Conservation (phyloP, 37 sponge, comb jelly and placozoan genomes). For the Sycon ciliatum region DNA sequence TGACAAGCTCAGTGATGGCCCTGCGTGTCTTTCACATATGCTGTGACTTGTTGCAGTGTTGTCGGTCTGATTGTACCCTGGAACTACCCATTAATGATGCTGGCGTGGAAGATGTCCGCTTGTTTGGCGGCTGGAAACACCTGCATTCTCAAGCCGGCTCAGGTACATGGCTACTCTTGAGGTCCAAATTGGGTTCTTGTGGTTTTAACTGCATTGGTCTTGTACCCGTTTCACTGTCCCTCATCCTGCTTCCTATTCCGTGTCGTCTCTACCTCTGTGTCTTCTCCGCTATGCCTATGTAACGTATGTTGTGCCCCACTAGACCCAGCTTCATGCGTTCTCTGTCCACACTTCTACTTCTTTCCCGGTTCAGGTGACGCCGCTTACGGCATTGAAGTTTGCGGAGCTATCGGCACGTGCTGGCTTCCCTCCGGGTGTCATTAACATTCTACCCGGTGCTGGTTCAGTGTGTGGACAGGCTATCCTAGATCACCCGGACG, state of each 20-base stretch:
- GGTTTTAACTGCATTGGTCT: no score
- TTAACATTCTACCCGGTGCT: slow-evolving; percentile 77
- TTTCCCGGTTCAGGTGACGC: slow-evolving; percentile 56
- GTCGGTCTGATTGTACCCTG: slow-evolving; percentile 81
- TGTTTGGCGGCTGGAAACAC: slow-evolving; percentile 91
- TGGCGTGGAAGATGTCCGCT: slow-evolving; percentile 84
- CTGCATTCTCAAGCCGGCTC: slow-evolving; percentile 81
- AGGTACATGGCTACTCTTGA: slow-evolving; percentile 18
- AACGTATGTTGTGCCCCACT: neutral
- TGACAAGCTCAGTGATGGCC: no score
- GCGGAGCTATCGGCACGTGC: slow-evolving; percentile 75
- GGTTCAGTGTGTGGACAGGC: slow-evolving; percentile 70
- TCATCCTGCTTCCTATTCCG: neutral
- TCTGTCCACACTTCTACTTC: neutral
- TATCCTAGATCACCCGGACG: slow-evolving; percentile 67
- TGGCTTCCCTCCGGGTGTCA: slow-evolving; percentile 79
- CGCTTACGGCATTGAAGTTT: slow-evolving; percentile 83
- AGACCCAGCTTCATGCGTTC: neutral
- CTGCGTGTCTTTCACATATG: no score
- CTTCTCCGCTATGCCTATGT: neutral
- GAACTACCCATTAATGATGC: slow-evolving; percentile 95
- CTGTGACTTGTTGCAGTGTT: slow-evolving; percentile 50
- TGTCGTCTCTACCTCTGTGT: neutral
- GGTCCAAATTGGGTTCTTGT: no score
- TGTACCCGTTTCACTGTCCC: no score